Evolutionary conservation across 2,888 invertebrate species (phyloP), one percentile per base, ranked within the genome.

Genomic region (Flexamia atlantica): DNA sequence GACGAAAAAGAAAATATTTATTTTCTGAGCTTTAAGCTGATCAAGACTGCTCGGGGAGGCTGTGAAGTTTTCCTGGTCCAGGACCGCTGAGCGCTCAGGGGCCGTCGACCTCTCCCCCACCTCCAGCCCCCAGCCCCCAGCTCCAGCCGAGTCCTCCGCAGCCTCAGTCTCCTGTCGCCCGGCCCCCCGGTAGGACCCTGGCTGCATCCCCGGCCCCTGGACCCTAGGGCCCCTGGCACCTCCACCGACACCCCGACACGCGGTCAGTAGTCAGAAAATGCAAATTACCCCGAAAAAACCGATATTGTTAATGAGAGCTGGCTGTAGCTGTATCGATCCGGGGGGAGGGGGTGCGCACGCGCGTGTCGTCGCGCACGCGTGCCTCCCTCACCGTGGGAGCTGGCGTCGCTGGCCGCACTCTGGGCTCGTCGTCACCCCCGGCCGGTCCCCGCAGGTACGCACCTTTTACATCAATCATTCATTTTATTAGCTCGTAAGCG

Each of bases 301-400:
- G 79, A 79, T 79, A 79, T 79, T 57, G 32, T 79, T 79, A 79
- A 79, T 79, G 79, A 76, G 76, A 53, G 23, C 79, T 53, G 57
- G 79, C 53, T 50, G 57, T 32, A 30, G 76, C 79, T 79, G 5
- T 79, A 79, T 79, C 79, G 79, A 79, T 32, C 79, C 1, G 28
- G 50, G 82, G 74, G 82, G 74, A 32, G 30, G 70, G 82, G 60
- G 81, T 40, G 72, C 72, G 72, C 50, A 36, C 70, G 82, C 72
- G 72, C 46, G 70, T 30, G 64, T 23, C 28, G 30, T 14, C 36
- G 72, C 82, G 82, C 82, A 46, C 53, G 82, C 82, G 82, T 50
- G 50, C 12, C 53, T 40, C 40, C 74, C 57, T 50, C 72, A n/a
- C 53, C 82, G 72, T 82, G 50, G 14, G 36, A 5, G 12, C 64